Evolutionary conservation across 2,113 vertebrate species (phyloP), one percentile per base, ranked within the genome.

Genomic region (Nothocercus nigrocapillus): DNA sequence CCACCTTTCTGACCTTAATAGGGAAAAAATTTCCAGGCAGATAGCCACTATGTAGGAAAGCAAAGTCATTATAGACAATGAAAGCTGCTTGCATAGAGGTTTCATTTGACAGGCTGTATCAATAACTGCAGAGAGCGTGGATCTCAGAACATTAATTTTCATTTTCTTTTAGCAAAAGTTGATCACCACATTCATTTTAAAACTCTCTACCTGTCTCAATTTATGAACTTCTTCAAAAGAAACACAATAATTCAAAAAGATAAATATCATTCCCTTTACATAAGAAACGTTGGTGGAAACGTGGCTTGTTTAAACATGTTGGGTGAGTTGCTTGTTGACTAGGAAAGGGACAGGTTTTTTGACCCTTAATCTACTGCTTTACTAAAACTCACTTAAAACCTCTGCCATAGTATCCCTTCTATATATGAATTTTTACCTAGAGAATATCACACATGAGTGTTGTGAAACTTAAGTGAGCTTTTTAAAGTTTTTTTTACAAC

Each of bases 11-110:
- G 28, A 84, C 8, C 18, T 88, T 66, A 74, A 44, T 42, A 76
- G 47, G 40, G n/a, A 87, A 78, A 77, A 69, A 74, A 9, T 25
- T 66, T 82, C 59, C 30, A 58, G 85, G 54, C 28, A 78, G 7
- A 73, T 93, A 82, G 54, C 1, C 30, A 84, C 45, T 30, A 56
- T 36, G 44, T 44, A 27, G 34, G 62, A 89, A 92, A 91, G 5
- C 61, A 59, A 82, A 72, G 30, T 53, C 93, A 67, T 90, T 83
- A 89, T 1, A 77, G 25, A 67, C 34, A 11, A 87, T 47, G 59
- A 91, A 82, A 97, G 53, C 53, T 82, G 13, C 47, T 93, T 73
- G 28, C 90, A 94, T 64, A 27, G 15, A 91, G 36, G 40, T 94
- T 88, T 85, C 72, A 66, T 85, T n/a, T 81, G 69, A 93, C 56